phyloP scores from a whole-genome alignment of 2,113 vertebrate genomes.

The Cyphomyrus plagiostoma region DNA sequence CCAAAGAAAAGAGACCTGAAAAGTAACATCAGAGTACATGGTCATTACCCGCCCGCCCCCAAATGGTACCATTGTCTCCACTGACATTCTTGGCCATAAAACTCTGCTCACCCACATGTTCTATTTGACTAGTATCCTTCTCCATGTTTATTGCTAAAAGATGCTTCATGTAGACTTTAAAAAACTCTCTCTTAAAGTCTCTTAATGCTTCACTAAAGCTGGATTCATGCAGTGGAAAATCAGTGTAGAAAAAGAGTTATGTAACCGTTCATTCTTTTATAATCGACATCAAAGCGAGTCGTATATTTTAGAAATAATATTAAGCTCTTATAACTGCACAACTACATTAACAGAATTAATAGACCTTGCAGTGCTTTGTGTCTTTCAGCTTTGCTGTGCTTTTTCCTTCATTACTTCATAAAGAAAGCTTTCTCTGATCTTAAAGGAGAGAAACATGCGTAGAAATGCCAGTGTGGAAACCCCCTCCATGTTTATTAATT shows the following conservation, averaged over 20 bases:
- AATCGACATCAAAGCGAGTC: background rate
- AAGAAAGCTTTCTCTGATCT: background rate
- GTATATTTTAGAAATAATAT: background rate
- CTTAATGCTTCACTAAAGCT: background rate
- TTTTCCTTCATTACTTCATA: background rate
- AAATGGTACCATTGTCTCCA: background rate
- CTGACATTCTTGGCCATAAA: background rate
- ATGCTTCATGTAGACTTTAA: background rate
- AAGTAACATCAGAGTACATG: background rate
- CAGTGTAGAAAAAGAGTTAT: background rate
- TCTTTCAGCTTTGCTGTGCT: conserved; percentile 2
- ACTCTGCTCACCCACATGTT: background rate
- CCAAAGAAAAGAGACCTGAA: background rate
- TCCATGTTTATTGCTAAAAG: background rate
- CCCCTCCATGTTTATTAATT: background rate
- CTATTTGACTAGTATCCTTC: background rate
- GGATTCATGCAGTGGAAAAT: background rate
- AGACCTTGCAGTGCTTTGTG: background rate
- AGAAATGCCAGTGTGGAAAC: background rate
- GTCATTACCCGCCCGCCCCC: background rate
- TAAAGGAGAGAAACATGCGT: background rate
- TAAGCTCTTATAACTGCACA: background rate
- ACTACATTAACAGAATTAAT: background rate
- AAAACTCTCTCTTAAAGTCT: background rate
- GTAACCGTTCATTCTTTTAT: background rate